These are phyloP conservation scores for Balaenoptera acutorostrata DNA, from an alignment of 2,113 vertebrate genomes.

Conservation along the genomic window DNA sequence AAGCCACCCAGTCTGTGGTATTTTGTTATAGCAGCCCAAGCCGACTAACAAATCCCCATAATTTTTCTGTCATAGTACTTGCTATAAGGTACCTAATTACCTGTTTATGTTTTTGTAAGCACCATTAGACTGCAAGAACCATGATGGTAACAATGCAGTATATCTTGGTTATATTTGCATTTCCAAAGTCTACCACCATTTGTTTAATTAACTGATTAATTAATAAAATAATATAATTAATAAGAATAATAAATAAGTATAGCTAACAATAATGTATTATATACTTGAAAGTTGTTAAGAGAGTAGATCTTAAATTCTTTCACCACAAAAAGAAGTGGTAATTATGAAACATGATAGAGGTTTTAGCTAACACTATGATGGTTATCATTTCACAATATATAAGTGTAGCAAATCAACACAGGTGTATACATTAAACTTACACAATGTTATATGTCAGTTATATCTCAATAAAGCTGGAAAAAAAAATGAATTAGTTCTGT, in stretches of 20 bases:
- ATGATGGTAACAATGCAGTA: neutral
- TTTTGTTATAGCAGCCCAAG: neutral
- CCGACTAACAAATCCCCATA: neutral
- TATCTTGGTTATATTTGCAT: neutral
- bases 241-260: neutral
- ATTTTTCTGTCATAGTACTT: neutral
- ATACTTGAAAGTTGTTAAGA: neutral
- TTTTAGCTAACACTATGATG: neutral
- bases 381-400: neutral
- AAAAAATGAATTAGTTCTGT: neutral
- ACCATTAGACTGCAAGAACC: neutral
- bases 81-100: neutral
- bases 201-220: neutral
- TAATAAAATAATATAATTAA: neutral
- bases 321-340: neutral
- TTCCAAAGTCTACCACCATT: neutral
- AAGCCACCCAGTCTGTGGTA: neutral
- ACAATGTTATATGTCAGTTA: neutral
- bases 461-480: neutral
- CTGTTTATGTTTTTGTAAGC: neutral
- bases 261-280: neutral
- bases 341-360: neutral
- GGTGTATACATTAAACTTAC: neutral
- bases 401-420: neutral
- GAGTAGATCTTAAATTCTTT: neutral